A percentile compares a stretch with the other conserved stretches of the same genome.
phyloP scores from a whole-genome alignment of 2,797 vertebrate genomes.

The Erethizon dorsatum region DNA sequence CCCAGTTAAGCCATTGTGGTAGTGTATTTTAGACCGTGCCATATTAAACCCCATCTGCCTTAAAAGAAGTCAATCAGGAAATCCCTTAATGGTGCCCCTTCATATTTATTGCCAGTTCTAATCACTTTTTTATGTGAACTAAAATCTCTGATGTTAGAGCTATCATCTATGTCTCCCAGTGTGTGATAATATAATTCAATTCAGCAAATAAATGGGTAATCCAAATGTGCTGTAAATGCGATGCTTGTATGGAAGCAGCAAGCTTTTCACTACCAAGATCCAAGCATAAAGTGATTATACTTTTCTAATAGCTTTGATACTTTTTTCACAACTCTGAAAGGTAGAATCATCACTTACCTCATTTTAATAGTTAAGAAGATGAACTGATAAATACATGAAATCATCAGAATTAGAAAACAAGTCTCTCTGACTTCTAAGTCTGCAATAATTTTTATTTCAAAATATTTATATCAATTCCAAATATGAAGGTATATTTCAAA shows the following conservation, averaged over 20 bases:
- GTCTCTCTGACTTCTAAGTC: background rate
- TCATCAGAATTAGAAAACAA: background rate
- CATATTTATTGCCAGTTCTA: background rate
- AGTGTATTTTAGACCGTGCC: background rate
- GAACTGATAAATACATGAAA: background rate
- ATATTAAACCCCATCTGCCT: background rate
- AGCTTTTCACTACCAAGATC: background rate
- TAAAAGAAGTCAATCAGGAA: slow-evolving; percentile 17
- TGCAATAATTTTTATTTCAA: background rate
- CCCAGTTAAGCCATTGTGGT: background rate
- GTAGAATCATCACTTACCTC: background rate
- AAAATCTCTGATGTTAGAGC: slow-evolving; percentile 35
- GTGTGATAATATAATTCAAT: slow-evolving; percentile 3
- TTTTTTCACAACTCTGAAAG: background rate
- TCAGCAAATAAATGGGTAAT: background rate
- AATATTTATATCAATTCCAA: background rate
- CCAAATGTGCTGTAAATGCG: background rate
- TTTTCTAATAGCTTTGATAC: background rate
- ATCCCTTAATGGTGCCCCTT: background rate
- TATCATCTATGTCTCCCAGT: slow-evolving; percentile 5
- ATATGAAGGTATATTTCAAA: background rate
- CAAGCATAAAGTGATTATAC: background rate
- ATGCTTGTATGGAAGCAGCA: background rate
- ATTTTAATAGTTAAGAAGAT: background rate
- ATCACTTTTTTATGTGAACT: slow-evolving; percentile 61